Evolutionary conservation across 2,888 invertebrate genomes (phyloP), one percentile per base, ranked within the genome.

Genomic region (Kuschelorhynchus macadamiae): DNA sequence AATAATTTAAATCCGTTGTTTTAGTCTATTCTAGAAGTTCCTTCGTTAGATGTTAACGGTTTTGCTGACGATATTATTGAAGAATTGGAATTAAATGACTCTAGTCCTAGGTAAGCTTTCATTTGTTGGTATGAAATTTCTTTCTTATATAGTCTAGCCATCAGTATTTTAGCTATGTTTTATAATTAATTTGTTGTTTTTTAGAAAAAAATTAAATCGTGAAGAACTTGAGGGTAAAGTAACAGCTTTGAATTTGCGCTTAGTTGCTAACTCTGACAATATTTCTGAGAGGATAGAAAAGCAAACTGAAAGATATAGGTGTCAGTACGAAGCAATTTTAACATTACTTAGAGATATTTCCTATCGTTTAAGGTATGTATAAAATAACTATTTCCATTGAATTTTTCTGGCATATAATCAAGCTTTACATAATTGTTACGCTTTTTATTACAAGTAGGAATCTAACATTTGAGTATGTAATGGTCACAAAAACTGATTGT

Each of bases 311-410:
- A 50, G 61, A 12, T 76, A 74, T 57, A 42, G 52, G 12, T 25
- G 46, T 21, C 63, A 74, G 21, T 72, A 75, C 44, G 71, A 70
- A 47, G 69, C 69, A 20, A 55, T 71, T 3, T 61, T 72, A 5
- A 67, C 59, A 17, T 59, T 75, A 21, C 18, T 74, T 16, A 72
- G 69, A 53, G 76, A 76, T 44, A 70, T 76, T 47, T 75, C 75
- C 0, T 12, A 60, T 14, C 72, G 75, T 44, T 61, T 76, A 50
- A 71, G 75, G 71, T 70, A 52, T 44, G 57, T 20, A 12, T 25
- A 20, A 39, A 32, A 12, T 12, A 49, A 30, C 17, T 8, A 36
- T 59, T 50, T 66, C 44, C 36, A 71, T 69, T 21, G 69, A 71
- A 17, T 70, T 70, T 14, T 50, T 67, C 11, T 70, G 67, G 30